These are phyloP conservation scores for Calephelis virginiensis DNA, from an alignment of 1,140 invertebrate genomes.

Conservation along the genomic window DNA sequence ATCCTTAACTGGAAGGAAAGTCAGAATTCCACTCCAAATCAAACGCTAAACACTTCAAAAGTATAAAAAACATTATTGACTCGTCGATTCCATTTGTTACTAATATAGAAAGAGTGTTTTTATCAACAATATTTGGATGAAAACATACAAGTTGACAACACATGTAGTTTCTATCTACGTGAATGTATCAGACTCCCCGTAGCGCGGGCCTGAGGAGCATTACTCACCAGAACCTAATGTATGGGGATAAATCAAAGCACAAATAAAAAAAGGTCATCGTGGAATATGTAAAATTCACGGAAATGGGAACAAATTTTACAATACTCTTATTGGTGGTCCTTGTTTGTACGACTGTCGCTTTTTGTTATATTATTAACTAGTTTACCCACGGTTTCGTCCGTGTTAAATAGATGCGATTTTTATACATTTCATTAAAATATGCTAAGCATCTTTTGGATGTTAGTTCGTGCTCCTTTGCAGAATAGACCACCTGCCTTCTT, in stretches of 20 bases:
- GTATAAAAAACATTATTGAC: no score
- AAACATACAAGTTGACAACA: conserved; percentile 75
- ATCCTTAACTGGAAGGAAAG: no score
- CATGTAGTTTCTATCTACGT: conserved; percentile 68
- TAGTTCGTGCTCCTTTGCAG: no score
- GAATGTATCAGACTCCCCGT: conserved; percentile 61
- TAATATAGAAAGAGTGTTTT: conserved; percentile 2
- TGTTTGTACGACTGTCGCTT: neutral
- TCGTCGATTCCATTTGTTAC: neutral
- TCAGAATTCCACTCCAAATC: no score
- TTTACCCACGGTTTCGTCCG: neutral
- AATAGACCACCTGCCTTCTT: no score
- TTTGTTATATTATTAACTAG: neutral
- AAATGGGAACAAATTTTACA: conserved; percentile 70
- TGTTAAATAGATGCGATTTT: neutral
- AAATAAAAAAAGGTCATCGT: conserved; percentile 56
- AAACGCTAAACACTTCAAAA: no score
- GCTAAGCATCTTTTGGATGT: no score
- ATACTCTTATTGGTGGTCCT: conserved; percentile 60
- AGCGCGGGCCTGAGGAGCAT: conserved; percentile 48
- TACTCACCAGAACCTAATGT: conserved; percentile 71
- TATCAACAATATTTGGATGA: conserved; percentile 57
- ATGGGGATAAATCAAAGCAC: conserved; percentile 69
- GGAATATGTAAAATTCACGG: conserved; percentile 73
- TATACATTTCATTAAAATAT: no score